Evolutionary conservation across 2,888 invertebrate genomes (phyloP).

Genomic region (Eupithecia pulchellata): DNA sequence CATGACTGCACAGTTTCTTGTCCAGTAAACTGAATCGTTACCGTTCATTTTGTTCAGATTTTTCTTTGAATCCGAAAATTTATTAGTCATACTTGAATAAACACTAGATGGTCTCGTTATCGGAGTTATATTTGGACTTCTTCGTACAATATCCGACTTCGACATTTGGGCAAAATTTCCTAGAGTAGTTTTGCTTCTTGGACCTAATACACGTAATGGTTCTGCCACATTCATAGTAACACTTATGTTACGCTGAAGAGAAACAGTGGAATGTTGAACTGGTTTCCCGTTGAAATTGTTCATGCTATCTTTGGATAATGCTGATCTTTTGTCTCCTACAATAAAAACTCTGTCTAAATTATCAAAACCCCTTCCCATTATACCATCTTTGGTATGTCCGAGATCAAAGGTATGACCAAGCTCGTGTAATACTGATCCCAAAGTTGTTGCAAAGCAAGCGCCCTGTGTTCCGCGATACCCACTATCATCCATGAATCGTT

Average conservation of each 20-base stretch:
- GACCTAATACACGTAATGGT: conserved; percentile 78
- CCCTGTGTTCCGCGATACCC: conserved; percentile 94
- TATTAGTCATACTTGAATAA: conserved; percentile 79
- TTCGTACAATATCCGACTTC: conserved; percentile 75
- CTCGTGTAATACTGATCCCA: conserved; percentile 97
- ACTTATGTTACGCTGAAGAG: conserved; percentile 86
- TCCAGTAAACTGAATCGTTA: conserved; percentile 86
- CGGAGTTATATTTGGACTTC: conserved; percentile 82
- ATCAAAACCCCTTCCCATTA: conserved; percentile 97
- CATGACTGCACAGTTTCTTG: conserved; percentile 87
- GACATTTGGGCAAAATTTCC: conserved; percentile 82
- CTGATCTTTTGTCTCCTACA: conserved; percentile 82
- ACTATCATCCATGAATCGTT: conserved; percentile 94
- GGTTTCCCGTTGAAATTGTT: conserved; percentile 86
- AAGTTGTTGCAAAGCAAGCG: conserved; percentile 94
- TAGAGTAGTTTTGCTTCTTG: conserved; percentile 82
- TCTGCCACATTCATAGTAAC: conserved; percentile 87
- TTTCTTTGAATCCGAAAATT: conserved; percentile 76
- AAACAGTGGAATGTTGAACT: conserved; percentile 87
- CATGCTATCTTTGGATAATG: conserved; percentile 80
- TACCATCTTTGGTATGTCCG: conserved; percentile 95
- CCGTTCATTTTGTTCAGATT: conserved; percentile 73
- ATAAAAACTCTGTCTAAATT: conserved; percentile 92
- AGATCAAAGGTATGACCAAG: conserved; percentile 97
- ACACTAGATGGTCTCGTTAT: conserved; percentile 82